A percentile compares a stretch with the other conserved stretches of the same genome.
phyloP scores from a whole-genome alignment of 2,797 vertebrate genomes.

The Acanthurus lineatus region DNA sequence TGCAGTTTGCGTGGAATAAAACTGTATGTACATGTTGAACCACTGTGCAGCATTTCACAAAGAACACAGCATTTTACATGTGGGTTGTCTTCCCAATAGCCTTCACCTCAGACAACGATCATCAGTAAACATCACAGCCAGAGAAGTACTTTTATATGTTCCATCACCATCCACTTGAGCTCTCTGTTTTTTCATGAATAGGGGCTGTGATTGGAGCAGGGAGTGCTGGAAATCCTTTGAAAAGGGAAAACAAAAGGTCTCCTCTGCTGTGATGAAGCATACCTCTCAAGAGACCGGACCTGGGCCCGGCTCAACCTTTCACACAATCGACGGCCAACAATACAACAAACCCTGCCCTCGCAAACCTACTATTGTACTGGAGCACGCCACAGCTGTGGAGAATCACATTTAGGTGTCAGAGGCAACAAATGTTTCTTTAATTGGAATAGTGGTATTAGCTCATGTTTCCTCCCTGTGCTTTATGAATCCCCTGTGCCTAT shows the following conservation, averaged over 20 bases:
- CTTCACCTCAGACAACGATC: slow-evolving; percentile 55
- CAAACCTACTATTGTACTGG: slow-evolving; percentile 76
- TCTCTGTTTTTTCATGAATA: slow-evolving; percentile 68
- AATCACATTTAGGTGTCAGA: slow-evolving; percentile 84
- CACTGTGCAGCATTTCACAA: slow-evolving; percentile 20
- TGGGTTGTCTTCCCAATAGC: slow-evolving; percentile 52
- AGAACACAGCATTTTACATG: slow-evolving; percentile 41
- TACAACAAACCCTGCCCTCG: slow-evolving; percentile 76
- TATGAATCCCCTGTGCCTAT: slow-evolving; percentile 83
- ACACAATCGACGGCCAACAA: slow-evolving; percentile 82
- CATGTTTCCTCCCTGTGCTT: slow-evolving; percentile 82
- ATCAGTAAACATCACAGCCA: slow-evolving; percentile 74
- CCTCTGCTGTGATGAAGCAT: slow-evolving; percentile 76
- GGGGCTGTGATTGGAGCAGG: slow-evolving; percentile 75
- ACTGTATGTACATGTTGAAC: slow-evolving; percentile 16
- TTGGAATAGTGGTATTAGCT: slow-evolving; percentile 85
- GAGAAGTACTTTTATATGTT: slow-evolving; percentile 69
- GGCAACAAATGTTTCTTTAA: slow-evolving; percentile 85
- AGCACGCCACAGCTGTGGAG: slow-evolving; percentile 80
- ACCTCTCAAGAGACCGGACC: slow-evolving; percentile 77
- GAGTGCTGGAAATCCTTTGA: slow-evolving; percentile 82
- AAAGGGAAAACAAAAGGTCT: slow-evolving; percentile 83
- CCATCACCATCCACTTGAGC: slow-evolving; percentile 75
- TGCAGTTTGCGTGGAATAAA: slow-evolving; percentile 1
- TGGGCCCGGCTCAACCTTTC: slow-evolving; percentile 82